Evolutionary conservation across 2,113 vertebrate species (phyloP), one percentile per base, ranked within the genome.

Genomic region (Nothocercus julius): DNA sequence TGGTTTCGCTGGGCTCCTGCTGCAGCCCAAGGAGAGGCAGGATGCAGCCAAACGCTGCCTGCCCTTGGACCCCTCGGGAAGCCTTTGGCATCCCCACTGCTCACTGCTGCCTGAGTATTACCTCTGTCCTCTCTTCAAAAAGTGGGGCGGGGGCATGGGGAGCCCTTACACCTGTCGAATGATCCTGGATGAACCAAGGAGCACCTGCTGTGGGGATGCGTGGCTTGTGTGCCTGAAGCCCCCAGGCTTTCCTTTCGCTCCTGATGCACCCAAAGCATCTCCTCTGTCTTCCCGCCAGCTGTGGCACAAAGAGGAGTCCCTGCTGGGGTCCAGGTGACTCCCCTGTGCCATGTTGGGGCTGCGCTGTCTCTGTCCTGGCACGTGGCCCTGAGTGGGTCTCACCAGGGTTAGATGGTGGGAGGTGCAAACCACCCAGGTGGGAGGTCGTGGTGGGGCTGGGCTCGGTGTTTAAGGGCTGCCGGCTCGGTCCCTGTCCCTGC

Each of bases 161-260:
- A 47, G 7, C 44, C 59, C 25, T 68, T 27, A 36, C 11, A 5
- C 1, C 1, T 53, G 14, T 73, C 19, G 11, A 17, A 16, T 0
- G 2, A 14, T 68, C 87, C 66, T 88, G 72, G 15, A 27, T 32
- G 36, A 77, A 11, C 3, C 22, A 42, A n/a, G 54, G 30, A 42
- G 44, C 3, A 1, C 58, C 51, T 82, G 47, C 59, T 0, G 0
- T 16, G 28, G 54, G 53, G 25, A 8, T 27, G 5, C 27, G 25
- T 13, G 25, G 13, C 51, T 54, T 7, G 51, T 15, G 25, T 27
- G 51, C 51, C 51, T 13, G 25, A 27, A 54, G 54, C 28, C 54
- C 28, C 54, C 54, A 9, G 54, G 54, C 30, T 32, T 30, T 58
- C 54, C 16, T 30, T 58, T 58, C 9, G 5, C 28, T 58, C 28